Conservation (phyloP, 1,140 invertebrate species). For the Nephotettix cincticeps region DNA sequence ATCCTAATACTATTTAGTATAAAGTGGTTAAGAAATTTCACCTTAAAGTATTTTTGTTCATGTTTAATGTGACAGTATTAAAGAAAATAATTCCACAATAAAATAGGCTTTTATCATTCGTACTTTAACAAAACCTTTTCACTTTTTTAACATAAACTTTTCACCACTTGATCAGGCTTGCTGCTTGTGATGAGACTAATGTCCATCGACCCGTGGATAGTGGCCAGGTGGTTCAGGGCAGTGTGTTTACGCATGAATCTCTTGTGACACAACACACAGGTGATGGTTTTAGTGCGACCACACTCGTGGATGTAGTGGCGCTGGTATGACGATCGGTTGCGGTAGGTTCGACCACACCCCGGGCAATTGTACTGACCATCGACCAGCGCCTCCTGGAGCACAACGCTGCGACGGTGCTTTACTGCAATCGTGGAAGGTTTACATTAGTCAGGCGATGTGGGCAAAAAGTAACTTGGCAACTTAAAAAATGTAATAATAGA, state of each 20-base stretch:
- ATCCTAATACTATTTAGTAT: too few relatives aligned
- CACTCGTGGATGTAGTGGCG: slow-evolving; percentile 39
- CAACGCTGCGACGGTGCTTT: slow-evolving; percentile 3
- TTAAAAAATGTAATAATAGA: too few relatives aligned
- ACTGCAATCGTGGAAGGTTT: neutral
- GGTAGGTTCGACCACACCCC: slow-evolving; percentile 37
- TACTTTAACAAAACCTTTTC: too few relatives aligned
- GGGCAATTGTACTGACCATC: slow-evolving; percentile 32
- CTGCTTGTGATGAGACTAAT: neutral
- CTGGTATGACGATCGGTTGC: slow-evolving; percentile 7
- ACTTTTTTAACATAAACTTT: too few relatives aligned
- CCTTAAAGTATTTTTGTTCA: too few relatives aligned
- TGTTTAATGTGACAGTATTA: too few relatives aligned
- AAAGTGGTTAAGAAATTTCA: too few relatives aligned
- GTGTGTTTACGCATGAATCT: slow-evolving; percentile 20
- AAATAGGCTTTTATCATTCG: too few relatives aligned
- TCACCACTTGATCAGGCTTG: neutral
- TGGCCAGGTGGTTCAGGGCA: neutral
- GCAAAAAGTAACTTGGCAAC: too few relatives aligned
- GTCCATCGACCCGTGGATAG: neutral
- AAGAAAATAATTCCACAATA: too few relatives aligned
- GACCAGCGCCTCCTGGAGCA: slow-evolving; percentile 4
- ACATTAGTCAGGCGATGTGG: too few relatives aligned
- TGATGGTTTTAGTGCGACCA: slow-evolving; percentile 32
- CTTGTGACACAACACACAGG: slow-evolving; percentile 44